Evolutionary conservation across 2,888 invertebrate species (phyloP).

Genomic region (Trissolcus japonicus): DNA sequence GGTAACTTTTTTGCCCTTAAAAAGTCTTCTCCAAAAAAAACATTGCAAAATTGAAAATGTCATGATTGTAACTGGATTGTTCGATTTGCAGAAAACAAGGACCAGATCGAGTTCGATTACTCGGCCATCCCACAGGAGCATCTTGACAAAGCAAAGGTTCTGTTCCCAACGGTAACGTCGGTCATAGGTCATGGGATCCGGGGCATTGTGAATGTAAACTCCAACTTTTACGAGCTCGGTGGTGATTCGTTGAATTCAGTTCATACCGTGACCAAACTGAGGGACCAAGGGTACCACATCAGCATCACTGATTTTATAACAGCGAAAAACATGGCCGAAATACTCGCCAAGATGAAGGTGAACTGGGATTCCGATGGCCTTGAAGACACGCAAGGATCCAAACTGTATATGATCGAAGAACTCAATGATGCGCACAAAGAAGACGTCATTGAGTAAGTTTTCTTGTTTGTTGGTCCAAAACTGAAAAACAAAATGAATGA

Average conservation of each 20-base stretch:
- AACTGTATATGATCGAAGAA: slow-evolving; percentile 77
- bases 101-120: slow-evolving; percentile 80
- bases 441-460: slow-evolving; percentile 83
- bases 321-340: slow-evolving; percentile 83
- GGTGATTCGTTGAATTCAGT: slow-evolving; percentile 93
- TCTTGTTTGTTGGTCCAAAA: not conserved
- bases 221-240: slow-evolving; percentile 90
- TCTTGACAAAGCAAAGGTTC: slow-evolving; percentile 81
- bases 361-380: slow-evolving; percentile 64
- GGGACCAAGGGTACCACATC: slow-evolving; percentile 87
- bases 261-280: slow-evolving; percentile 85
- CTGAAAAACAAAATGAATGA: not conserved
- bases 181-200: slow-evolving; percentile 83
- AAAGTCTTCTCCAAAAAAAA: not conserved
- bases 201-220: slow-evolving; percentile 80
- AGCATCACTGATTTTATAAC: slow-evolving; percentile 89
- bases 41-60: not conserved
- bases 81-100: slow-evolving; percentile 11
- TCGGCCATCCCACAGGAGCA: slow-evolving; percentile 80
- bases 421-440: slow-evolving; percentile 82
- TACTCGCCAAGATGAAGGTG: slow-evolving; percentile 80
- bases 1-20: slow-evolving; percentile 42
- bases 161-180: slow-evolving; percentile 86
- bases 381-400: slow-evolving; percentile 64
- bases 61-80: not conserved